Conservation (phyloP, 2,797 vertebrate genomes). For the Leptatherina wallacei region DNA sequence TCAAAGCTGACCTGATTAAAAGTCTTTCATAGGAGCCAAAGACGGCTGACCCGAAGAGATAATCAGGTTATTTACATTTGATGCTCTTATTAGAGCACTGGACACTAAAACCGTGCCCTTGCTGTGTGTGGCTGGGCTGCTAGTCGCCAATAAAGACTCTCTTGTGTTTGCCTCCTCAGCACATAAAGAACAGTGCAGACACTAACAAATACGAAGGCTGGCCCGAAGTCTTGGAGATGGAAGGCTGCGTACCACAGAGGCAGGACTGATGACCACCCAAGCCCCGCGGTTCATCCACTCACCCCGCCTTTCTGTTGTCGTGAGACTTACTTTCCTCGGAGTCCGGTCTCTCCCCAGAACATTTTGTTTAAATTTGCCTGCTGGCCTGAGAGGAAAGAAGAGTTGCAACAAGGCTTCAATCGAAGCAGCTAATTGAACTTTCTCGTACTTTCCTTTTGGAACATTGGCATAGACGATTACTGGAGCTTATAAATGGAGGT, state of each 20-base stretch:
- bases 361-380: constrained; percentile 4
- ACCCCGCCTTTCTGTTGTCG: background rate
- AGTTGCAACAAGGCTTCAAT: background rate
- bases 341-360: background rate
- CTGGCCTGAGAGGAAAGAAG: constrained; percentile 4
- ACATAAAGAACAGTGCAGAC: constrained; percentile 95
- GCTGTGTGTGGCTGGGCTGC: background rate
- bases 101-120: background rate
- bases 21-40: no score
- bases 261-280: constrained; percentile 77
- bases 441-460: background rate
- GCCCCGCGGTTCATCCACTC: rapidly evolving
- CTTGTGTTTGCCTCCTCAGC: constrained; percentile 76
- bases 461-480: background rate
- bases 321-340: background rate
- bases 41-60: background rate
- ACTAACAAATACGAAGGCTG: constrained; percentile 99
- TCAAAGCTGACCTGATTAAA: background rate
- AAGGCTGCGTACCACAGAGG: constrained; percentile 94
- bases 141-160: background rate
- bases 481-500: background rate
- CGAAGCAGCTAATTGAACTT: background rate
- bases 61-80: background rate
- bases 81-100: background rate
- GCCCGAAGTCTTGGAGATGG: constrained; percentile 98